Percentiles rank a stretch among this genome's conserved stretches.
These are phyloP conservation scores for Enteromius afrohamiltoni DNA, from an alignment of 2,797 vertebrate species.

Conservation along the genomic window DNA sequence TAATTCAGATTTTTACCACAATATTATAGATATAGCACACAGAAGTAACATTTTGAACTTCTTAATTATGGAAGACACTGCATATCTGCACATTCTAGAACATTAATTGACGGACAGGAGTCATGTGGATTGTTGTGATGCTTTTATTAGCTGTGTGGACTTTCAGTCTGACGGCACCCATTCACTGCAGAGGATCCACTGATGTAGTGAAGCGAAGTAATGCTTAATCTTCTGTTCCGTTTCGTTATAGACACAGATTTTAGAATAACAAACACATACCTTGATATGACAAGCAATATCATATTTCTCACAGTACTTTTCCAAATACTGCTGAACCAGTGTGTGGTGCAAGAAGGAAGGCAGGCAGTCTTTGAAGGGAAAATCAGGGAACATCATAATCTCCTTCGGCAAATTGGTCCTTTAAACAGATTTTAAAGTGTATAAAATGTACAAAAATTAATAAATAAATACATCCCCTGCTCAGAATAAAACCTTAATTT, in stretches of 20 bases:
- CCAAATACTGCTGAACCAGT: constrained; percentile 78
- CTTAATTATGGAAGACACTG: not conserved
- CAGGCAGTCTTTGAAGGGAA: constrained; percentile 76
- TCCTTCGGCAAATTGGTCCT: constrained; percentile 88
- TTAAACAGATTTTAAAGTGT: constrained; percentile 37
- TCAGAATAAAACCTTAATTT: not conserved
- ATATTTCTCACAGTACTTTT: constrained; percentile 73
- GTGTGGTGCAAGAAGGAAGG: constrained; percentile 79
- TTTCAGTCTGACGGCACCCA: not conserved
- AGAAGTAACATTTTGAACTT: not conserved
- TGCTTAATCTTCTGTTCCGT: not conserved
- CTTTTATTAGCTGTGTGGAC: not conserved
- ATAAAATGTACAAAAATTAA: not conserved
- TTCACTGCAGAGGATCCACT: not conserved
- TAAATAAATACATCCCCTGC: not conserved
- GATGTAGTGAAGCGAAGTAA: not conserved
- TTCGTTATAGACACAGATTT: constrained; percentile 10
- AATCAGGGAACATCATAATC: constrained; percentile 85
- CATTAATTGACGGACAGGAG: not conserved
- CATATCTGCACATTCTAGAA: not conserved
- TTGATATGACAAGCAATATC: constrained; percentile 71
- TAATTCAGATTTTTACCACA: not conserved
- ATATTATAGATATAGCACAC: not conserved
- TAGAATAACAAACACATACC: constrained; percentile 63
- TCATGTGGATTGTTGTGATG: not conserved